Percentiles rank a stretch among this genome's conserved stretches.
These are phyloP conservation scores for Euthynnus affinis DNA, from an alignment of 2,797 vertebrate genomes.

Conservation along the genomic window DNA sequence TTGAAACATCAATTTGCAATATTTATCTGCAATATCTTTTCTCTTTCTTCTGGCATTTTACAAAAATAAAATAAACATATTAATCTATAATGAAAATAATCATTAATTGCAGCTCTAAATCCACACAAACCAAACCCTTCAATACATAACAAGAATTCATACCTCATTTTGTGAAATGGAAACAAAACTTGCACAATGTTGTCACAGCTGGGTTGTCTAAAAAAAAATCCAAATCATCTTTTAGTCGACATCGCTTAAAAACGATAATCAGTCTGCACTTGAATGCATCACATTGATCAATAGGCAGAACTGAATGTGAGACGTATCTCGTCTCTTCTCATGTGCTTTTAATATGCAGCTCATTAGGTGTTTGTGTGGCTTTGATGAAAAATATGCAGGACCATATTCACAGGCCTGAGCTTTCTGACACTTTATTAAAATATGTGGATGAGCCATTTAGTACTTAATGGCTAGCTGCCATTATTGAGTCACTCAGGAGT, in stretches of 20 bases:
- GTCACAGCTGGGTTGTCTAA: not conserved
- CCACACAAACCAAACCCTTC: not conserved
- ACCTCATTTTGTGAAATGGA: conserved; percentile 6
- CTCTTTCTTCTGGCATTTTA: not conserved
- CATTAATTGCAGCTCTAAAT: not conserved
- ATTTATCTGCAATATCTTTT: not conserved
- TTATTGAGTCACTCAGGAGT: conserved; percentile 91
- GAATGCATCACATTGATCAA: conserved; percentile 38
- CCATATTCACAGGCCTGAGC: conserved; percentile 89
- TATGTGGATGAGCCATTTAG: conserved; percentile 98
- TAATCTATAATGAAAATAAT: not conserved
- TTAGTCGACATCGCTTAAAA: conserved; percentile 2
- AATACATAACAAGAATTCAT: not conserved
- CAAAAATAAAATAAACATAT: not conserved
- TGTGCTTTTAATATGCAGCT: conserved; percentile 45
- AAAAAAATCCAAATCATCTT: conserved; percentile 21
- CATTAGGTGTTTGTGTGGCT: conserved; percentile 89
- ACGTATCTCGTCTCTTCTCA: conserved; percentile 7
- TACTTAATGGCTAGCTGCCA: conserved; percentile 96
- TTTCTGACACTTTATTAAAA: conserved; percentile 96
- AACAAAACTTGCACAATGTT: not conserved
- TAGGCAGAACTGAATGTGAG: conserved; percentile 11
- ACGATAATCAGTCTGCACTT: not conserved
- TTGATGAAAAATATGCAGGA: conserved; percentile 93
- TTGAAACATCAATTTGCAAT: not conserved